These are phyloP conservation scores for Whitmania pigra DNA, from an alignment of 1,140 invertebrate species.

Conservation along the genomic window DNA sequence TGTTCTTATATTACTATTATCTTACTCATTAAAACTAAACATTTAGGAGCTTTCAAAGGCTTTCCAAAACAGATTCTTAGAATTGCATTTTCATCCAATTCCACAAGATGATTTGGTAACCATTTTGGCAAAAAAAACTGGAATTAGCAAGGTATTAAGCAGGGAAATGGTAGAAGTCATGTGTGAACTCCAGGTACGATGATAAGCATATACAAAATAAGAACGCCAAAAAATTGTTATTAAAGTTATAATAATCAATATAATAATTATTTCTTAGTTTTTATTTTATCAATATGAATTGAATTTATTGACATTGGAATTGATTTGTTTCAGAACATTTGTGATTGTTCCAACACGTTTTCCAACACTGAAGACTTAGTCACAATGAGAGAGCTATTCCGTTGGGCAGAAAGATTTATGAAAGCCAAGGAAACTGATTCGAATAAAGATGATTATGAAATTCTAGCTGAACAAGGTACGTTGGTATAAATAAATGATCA, in stretches of 20 bases:
- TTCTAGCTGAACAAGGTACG: constrained; percentile 79
- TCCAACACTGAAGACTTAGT: constrained; percentile 87
- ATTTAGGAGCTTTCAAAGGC: constrained; percentile 69
- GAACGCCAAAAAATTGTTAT: too few species aligned
- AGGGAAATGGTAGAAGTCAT: constrained; percentile 85
- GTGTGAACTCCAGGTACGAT: constrained; percentile 62
- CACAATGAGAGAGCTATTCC: constrained; percentile 85
- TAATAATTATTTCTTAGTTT: too few species aligned
- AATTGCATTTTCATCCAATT: constrained; percentile 91
- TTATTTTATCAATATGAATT: too few species aligned
- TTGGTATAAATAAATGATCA: too few species aligned
- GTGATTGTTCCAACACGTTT: constrained; percentile 60
- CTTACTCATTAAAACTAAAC: neutral
- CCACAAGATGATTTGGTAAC: constrained; percentile 70
- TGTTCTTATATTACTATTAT: too few species aligned
- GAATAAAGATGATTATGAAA: too few species aligned
- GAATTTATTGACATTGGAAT: too few species aligned
- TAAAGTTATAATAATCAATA: too few species aligned
- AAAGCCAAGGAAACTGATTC: constrained; percentile 26
- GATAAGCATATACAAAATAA: too few species aligned
- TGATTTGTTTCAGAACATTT: too few species aligned
- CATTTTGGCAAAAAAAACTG: constrained; percentile 78
- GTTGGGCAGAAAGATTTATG: constrained; percentile 90
- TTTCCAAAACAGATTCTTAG: constrained; percentile 92
- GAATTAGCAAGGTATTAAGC: constrained; percentile 70